Evolutionary conservation across 92 coral and sea anemone genomes (phyloP).

Genomic region (Nematostella vectensis): DNA sequence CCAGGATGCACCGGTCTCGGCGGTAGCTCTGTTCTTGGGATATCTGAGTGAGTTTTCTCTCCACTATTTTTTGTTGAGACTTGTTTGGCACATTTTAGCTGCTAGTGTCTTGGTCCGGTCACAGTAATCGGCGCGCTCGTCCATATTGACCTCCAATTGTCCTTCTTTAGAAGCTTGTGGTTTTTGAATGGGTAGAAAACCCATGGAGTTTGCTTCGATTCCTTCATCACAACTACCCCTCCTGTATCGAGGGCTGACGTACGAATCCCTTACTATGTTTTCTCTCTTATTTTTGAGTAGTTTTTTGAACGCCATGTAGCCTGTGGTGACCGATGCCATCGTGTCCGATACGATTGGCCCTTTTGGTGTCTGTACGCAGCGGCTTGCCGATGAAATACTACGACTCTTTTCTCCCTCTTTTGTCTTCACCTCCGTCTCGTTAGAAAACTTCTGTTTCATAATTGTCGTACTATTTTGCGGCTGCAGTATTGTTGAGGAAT

Average conservation of each 20-base stretch:
- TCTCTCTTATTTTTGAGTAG: slow-evolving; percentile 17
- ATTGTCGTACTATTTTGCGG: neutral
- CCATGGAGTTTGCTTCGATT: slow-evolving; percentile 10
- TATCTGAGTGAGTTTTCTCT: too few relatives aligned
- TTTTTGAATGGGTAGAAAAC: slow-evolving; percentile 2
- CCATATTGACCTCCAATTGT: too few relatives aligned
- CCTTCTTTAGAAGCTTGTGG: too few relatives aligned
- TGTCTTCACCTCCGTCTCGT: neutral
- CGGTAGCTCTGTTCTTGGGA: too few relatives aligned
- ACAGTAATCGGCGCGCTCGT: too few relatives aligned
- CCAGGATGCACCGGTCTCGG: too few relatives aligned
- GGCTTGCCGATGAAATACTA: neutral
- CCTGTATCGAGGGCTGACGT: slow-evolving; percentile 16
- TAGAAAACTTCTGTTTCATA: neutral
- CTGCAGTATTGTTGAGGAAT: neutral
- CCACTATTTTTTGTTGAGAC: too few relatives aligned
- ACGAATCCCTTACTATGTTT: slow-evolving; percentile 6
- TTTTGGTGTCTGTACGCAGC: neutral
- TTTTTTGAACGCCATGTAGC: slow-evolving; percentile 35
- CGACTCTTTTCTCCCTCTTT: neutral
- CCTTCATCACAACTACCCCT: slow-evolving; percentile 6
- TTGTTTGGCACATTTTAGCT: too few relatives aligned
- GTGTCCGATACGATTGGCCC: slow-evolving; percentile 14
- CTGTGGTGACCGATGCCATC: slow-evolving; percentile 41
- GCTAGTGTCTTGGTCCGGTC: too few relatives aligned